A percentile compares a stretch with the other conserved stretches of the same genome.
phyloP scores from a whole-genome alignment of 2,797 vertebrate species.

The Mionectes olivaceus region DNA sequence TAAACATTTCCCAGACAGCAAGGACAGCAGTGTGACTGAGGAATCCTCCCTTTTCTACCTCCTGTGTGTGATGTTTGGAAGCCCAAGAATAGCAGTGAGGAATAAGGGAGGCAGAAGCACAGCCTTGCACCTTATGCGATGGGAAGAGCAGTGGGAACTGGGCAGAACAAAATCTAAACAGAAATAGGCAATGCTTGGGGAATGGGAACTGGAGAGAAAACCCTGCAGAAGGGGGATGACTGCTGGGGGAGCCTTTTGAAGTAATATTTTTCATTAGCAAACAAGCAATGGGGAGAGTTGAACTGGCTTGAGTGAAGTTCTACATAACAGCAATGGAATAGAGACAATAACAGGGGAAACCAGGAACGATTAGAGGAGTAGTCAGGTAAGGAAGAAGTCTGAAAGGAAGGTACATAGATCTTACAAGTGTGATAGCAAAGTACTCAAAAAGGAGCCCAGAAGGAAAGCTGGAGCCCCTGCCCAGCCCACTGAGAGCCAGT shows the following conservation, averaged over 20 bases:
- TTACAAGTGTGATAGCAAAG: not conserved
- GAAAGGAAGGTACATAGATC: not conserved
- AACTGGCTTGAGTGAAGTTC: not conserved
- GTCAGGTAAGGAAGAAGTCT: not conserved
- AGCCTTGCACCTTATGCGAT: accelerated
- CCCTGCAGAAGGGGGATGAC: not conserved
- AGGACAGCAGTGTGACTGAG: not conserved
- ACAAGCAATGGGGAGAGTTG: not conserved
- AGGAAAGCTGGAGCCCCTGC: not conserved
- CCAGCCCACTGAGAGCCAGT: not conserved
- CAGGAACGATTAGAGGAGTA: not conserved
- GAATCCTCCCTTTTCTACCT: not conserved
- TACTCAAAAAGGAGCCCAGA: not conserved
- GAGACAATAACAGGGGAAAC: not conserved
- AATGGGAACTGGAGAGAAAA: not conserved
- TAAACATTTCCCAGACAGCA: not conserved
- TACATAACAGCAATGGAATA: not conserved
- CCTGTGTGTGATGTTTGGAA: accelerated
- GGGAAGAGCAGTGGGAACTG: no score
- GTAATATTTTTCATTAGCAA: not conserved
- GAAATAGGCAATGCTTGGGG: not conserved
- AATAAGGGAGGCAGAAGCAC: not conserved
- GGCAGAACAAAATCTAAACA: not conserved
- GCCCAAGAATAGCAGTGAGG: not conserved
- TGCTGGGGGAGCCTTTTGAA: not conserved